Conservation (phyloP, 2,888 invertebrate genomes). For the Dryadula phaetusa region DNA sequence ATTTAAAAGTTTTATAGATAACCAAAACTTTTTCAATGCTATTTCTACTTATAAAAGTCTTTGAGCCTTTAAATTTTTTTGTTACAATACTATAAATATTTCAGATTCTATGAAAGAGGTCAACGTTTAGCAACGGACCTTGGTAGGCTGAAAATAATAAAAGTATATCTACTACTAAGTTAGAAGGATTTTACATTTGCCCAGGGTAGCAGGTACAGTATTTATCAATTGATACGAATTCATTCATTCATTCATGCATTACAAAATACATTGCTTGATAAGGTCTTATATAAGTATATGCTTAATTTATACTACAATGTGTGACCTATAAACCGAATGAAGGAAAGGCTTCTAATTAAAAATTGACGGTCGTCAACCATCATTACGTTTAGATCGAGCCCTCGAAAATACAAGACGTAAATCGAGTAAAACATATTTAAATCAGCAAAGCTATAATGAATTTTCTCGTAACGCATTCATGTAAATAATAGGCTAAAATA, state of each 20-base stretch:
- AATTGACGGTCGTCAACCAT: conserved; percentile 64
- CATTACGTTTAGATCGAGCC: conserved; percentile 6
- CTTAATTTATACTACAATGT: background rate
- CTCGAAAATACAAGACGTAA: conserved; percentile 11
- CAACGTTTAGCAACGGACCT: too few species aligned
- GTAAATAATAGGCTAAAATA: background rate
- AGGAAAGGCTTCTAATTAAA: conserved; percentile 75
- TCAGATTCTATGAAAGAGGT: too few species aligned
- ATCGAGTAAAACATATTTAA: background rate
- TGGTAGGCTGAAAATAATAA: too few species aligned
- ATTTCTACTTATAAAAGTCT: background rate
- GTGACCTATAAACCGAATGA: conserved; percentile 66
- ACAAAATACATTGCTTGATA: too few species aligned
- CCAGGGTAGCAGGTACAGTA: too few species aligned
- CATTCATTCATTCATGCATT: too few species aligned
- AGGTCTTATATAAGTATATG: background rate
- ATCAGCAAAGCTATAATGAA: background rate
- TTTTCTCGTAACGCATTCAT: background rate
- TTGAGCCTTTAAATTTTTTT: too few species aligned
- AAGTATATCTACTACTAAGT: too few species aligned
- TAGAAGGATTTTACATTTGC: too few species aligned
- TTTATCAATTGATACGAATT: too few species aligned
- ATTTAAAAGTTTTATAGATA: conserved; percentile 21
- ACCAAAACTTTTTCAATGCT: background rate
- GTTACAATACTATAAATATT: too few species aligned